Evolutionary conservation across 53 echinoderm and acorn worm species (phyloP), one percentile per base, ranked within the genome.

Genomic region (Paracentrotus lividus): DNA sequence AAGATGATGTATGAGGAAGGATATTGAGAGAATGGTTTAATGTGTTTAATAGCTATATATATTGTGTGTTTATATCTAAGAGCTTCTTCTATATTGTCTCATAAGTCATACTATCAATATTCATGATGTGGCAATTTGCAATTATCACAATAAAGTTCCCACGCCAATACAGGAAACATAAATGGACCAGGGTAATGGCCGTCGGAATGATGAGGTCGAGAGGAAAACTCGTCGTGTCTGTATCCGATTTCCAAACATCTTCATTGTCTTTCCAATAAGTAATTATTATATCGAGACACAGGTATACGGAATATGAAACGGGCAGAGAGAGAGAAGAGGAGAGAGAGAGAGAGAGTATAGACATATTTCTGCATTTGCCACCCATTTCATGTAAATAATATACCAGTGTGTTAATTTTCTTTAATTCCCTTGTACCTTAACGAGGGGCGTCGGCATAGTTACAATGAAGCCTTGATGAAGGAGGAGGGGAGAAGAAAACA

Each of bases 81-180:
- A 64, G 31, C 64, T 64, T 36, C 1, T 40, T 40, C 21, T 16
- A 20, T 20, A 72, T 36, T 16, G 40, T 72, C 51, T 44, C 34
- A 86, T 33, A 18, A 18, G 49, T 84, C 49, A 84, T n/a, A 44
- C 86, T 21, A 86, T 32, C n/a, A 86, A 38, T 72, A 26, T 38
- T 72, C 72, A 32, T 72, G 72, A 72, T 38, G 36, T 72, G 72
- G 72, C 72, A 72, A 20, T 72, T 72, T 72, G 32, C 40, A 40
- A 40, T 72, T 38, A 18, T 40, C 21, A 1, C 72, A 15, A 72
- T 72, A 32, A 72, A 18, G 18, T 72, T 72, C 72, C 72, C 72
- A 72, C 72, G 72, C 72, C 72, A 72, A 21, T 40, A 38, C 72
- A 72, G 53, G 53, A 44, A 86, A 57, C 49, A 15, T 47, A 44